Evolutionary conservation across 2,797 vertebrate species (phyloP).

Genomic region (Anguilla megastoma): DNA sequence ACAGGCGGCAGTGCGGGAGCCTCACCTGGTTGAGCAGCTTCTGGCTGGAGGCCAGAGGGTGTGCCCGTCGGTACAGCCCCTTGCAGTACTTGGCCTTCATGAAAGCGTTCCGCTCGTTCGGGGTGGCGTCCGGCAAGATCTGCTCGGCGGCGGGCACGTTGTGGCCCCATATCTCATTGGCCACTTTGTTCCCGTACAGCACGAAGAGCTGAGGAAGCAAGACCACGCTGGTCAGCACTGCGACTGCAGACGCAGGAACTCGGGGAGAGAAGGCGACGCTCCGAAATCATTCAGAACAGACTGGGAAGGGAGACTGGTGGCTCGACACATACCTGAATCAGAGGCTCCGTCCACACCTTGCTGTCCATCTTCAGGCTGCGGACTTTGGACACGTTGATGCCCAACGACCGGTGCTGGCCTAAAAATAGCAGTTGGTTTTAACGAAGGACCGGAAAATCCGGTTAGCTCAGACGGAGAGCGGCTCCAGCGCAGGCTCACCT

Average conservation of each 20-base stretch:
- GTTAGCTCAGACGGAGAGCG: too few species aligned
- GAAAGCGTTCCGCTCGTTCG: conserved; percentile 62
- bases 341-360: conserved; percentile 74
- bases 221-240: neutral
- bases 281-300: neutral
- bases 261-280: neutral
- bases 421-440: neutral
- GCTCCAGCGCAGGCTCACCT: conserved; percentile 44
- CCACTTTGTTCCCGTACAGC: conserved; percentile 65
- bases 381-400: conserved; percentile 68
- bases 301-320: neutral
- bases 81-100: conserved; percentile 69
- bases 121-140: conserved; percentile 56
- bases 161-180: conserved; percentile 72
- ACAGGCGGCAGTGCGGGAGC: neutral
- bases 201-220: conserved; percentile 66
- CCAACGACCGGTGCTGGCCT: conserved; percentile 69
- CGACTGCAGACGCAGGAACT: neutral
- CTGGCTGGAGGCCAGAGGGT: conserved; percentile 61
- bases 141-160: conserved; percentile 61
- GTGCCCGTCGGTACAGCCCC: conserved; percentile 67
- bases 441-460: neutral
- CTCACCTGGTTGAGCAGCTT: conserved; percentile 67
- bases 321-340: conserved; percentile 63
- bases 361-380: conserved; percentile 73